Evolutionary conservation across 2,113 vertebrate species (phyloP).

Genomic region (Elaphurus davidianus): DNA sequence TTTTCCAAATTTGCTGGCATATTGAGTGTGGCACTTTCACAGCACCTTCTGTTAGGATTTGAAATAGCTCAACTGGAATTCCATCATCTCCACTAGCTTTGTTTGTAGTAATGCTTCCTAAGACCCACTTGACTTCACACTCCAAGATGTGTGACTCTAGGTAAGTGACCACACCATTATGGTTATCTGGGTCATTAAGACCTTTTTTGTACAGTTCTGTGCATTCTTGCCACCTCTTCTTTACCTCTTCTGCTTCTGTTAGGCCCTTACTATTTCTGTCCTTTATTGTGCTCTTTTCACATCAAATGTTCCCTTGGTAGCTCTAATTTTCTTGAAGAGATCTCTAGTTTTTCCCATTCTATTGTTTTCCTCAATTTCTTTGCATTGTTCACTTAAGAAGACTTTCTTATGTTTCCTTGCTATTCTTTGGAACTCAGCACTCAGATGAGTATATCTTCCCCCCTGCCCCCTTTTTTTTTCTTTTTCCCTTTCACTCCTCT

Average conservation of each 20-base stretch:
- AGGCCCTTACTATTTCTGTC: not conserved
- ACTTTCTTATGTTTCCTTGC: not conserved
- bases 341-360: not conserved
- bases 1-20: not conserved
- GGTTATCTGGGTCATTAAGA: not conserved
- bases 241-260: not conserved
- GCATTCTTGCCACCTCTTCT: not conserved
- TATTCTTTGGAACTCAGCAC: not conserved
- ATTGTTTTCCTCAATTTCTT: not conserved
- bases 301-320: not conserved
- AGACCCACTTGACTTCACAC: not conserved
- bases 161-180: not conserved
- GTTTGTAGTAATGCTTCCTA: not conserved
- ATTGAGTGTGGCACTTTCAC: not conserved
- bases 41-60: not conserved
- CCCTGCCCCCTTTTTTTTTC: accelerated
- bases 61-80: not conserved
- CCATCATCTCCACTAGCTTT: not conserved
- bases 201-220: not conserved
- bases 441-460: not conserved
- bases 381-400: not conserved
- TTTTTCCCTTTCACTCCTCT: not conserved
- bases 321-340: not conserved
- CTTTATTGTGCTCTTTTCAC: not conserved
- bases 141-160: not conserved